phyloP scores from a whole-genome alignment of 2,797 vertebrate genomes.

The Pseudopleuronectes americanus region DNA sequence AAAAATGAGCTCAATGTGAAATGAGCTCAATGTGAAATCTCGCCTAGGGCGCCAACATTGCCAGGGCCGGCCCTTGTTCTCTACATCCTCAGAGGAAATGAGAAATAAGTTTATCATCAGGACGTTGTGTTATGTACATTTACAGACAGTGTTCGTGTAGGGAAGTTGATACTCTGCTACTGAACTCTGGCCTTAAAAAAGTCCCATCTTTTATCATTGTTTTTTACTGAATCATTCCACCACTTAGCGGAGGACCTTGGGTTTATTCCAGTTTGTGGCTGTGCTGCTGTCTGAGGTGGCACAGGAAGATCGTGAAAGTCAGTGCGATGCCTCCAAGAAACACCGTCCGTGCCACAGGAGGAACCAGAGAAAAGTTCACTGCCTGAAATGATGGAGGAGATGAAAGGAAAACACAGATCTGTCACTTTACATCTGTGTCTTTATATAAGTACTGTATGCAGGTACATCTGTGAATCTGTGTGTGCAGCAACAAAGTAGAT shows the following conservation, averaged over 20 bases:
- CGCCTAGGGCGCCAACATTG: too few relatives aligned
- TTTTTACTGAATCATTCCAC: constrained; percentile 1
- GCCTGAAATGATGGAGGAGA: constrained; percentile 66
- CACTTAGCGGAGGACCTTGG: not conserved
- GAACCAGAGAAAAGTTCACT: constrained; percentile 84
- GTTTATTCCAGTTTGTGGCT: constrained; percentile 49
- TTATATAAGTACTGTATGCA: not conserved
- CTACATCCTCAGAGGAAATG: not conserved
- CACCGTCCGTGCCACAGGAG: constrained; percentile 81
- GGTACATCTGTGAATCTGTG: not conserved
- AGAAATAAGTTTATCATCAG: not conserved
- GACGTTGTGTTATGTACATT: not conserved
- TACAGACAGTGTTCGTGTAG: not conserved
- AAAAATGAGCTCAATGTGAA: too few relatives aligned
- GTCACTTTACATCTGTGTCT: not conserved
- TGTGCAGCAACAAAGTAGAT: not conserved
- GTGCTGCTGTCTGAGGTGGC: constrained; percentile 80
- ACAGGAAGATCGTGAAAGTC: constrained; percentile 83
- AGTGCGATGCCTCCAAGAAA: constrained; percentile 82
- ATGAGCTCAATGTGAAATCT: too few relatives aligned
- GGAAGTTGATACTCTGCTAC: constrained; percentile 7
- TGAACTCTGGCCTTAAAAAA: not conserved
- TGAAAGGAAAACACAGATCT: not conserved
- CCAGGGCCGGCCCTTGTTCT: too few relatives aligned
- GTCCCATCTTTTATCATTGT: not conserved